Conservation (phyloP, 2,113 vertebrate species). For the Mormoops blainvillei region DNA sequence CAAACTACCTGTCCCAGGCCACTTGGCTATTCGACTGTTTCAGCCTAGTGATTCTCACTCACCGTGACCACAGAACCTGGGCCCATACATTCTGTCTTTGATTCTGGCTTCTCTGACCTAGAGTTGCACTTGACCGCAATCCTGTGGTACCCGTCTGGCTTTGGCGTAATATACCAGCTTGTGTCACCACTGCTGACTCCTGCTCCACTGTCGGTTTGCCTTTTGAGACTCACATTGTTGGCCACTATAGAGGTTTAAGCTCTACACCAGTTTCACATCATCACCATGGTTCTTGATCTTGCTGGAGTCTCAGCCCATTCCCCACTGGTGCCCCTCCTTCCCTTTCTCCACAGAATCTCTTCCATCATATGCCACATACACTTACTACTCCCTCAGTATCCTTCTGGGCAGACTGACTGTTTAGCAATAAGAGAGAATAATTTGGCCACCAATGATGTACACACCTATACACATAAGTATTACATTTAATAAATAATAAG, state of each 20-base stretch:
- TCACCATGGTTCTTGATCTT: neutral
- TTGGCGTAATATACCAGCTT: neutral
- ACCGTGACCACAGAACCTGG: rapidly evolving
- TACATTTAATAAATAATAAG: neutral
- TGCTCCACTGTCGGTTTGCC: neutral
- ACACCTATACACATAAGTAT: too few species aligned
- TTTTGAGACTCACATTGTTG: neutral
- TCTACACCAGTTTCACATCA: rapidly evolving
- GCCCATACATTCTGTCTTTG: neutral
- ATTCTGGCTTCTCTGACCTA: neutral
- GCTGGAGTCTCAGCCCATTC: neutral
- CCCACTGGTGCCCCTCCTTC: neutral
- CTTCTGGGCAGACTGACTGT: neutral
- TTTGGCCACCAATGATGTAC: neutral
- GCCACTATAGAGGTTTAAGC: neutral
- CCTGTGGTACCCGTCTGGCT: neutral
- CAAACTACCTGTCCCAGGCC: neutral
- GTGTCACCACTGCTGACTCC: neutral
- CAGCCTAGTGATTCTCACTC: neutral
- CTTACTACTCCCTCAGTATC: neutral
- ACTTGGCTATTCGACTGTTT: neutral
- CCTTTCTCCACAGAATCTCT: neutral
- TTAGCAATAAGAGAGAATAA: neutral
- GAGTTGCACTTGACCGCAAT: neutral
- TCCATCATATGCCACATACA: neutral